Conservation (phyloP, 2,113 vertebrate genomes). For the Otis tarda region DNA sequence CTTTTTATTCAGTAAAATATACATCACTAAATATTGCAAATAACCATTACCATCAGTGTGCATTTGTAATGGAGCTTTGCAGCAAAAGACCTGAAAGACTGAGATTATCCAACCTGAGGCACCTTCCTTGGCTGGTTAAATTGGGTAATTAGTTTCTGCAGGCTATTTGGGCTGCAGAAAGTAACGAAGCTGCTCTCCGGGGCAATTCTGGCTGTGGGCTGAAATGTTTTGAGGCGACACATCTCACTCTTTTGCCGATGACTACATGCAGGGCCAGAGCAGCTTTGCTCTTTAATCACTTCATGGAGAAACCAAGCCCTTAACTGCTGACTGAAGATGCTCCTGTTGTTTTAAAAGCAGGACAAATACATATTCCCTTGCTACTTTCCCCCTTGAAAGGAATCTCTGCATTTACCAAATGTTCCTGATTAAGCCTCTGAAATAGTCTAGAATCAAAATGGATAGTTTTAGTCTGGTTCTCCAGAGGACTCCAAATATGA, state of each 20-base stretch:
- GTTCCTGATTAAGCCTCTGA: not conserved
- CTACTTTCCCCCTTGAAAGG: not conserved
- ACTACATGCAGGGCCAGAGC: not conserved
- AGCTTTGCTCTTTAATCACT: not conserved
- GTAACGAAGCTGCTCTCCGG: not conserved
- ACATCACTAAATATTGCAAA: not conserved
- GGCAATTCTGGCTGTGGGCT: not conserved
- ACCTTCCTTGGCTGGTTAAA: not conserved
- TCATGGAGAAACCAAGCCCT: not conserved
- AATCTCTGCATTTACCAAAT: not conserved
- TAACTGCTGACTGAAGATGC: not conserved
- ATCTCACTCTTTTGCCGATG: not conserved
- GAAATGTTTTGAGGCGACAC: not conserved
- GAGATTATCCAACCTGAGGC: not conserved
- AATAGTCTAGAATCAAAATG: not conserved
- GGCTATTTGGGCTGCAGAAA: not conserved
- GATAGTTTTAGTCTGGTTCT: not conserved
- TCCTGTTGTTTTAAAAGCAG: not conserved
- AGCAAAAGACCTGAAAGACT: not conserved
- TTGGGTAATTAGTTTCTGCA: not conserved
- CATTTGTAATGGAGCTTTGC: not conserved
- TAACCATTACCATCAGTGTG: not conserved
- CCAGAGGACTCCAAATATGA: not conserved
- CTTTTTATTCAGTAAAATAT: not conserved
- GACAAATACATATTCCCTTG: not conserved